Evolutionary conservation across 2,888 invertebrate species (phyloP).

Genomic region (Thysanoteuthis rhombus): DNA sequence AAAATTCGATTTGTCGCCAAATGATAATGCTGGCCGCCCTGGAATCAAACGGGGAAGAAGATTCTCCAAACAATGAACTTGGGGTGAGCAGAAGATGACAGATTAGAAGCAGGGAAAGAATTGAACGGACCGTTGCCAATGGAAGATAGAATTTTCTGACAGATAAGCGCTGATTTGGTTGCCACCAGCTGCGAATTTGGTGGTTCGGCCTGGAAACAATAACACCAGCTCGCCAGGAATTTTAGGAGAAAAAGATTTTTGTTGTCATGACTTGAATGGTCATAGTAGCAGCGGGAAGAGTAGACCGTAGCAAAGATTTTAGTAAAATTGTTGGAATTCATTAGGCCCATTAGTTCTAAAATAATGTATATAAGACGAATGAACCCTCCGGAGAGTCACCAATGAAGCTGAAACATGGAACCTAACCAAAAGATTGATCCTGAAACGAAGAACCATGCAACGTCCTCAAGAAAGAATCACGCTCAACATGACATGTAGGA

Average conservation of each 20-base stretch:
- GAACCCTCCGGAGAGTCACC: too few species aligned
- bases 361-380: too few species aligned
- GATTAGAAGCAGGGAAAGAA: background rate
- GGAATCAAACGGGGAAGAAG: background rate
- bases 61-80: background rate
- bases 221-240: background rate
- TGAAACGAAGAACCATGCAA: too few species aligned
- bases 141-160: background rate
- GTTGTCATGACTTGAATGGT: background rate
- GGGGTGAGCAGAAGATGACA: background rate
- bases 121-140: background rate
- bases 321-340: background rate
- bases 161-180: background rate
- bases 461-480: too few species aligned
- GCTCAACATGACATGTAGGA: too few species aligned
- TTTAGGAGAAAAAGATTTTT: background rate
- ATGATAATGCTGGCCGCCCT: background rate
- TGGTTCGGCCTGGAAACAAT: conserved; percentile 12
- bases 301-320: background rate
- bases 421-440: too few species aligned
- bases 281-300: background rate
- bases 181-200: background rate
- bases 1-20: background rate
- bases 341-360: background rate
- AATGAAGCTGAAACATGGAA: too few species aligned